Percentiles rank a stretch among this genome's conserved stretches.
phyloP scores from a whole-genome alignment of 2,797 vertebrate genomes.

The Sciurus vulgaris region DNA sequence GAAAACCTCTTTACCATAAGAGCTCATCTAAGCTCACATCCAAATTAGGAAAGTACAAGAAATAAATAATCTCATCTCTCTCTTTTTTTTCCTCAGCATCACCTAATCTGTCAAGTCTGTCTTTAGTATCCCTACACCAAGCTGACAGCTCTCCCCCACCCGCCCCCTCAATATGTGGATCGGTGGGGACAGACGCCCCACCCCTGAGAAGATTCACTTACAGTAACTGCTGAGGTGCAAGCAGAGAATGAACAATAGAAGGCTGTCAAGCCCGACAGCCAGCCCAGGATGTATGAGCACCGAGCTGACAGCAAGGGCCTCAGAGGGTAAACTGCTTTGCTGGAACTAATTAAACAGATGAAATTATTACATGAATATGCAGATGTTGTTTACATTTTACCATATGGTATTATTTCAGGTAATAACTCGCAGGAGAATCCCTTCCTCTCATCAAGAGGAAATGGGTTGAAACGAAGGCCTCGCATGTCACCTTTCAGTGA shows the following conservation, averaged over 20 bases:
- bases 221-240: slow-evolving; percentile 91
- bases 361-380: slow-evolving; percentile 99
- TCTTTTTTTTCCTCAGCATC: slow-evolving; percentile 43
- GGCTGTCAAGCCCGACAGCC: slow-evolving; percentile 95
- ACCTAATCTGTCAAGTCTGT: slow-evolving; percentile 90
- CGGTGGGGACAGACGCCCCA: slow-evolving; percentile 87
- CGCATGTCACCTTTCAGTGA: slow-evolving; percentile 92
- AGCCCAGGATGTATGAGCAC: slow-evolving; percentile 94
- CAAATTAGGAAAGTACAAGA: slow-evolving; percentile 45
- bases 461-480: slow-evolving; percentile 92
- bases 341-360: slow-evolving; percentile 99
- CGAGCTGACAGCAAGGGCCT: slow-evolving; percentile 96
- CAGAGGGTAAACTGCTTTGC: slow-evolving; percentile 99
- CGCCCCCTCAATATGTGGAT: slow-evolving; percentile 83
- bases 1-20: slow-evolving; percentile 39
- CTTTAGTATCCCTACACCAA: slow-evolving; percentile 86
- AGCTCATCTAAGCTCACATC: slow-evolving; percentile 46
- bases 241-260: slow-evolving; percentile 94
- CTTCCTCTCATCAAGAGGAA: slow-evolving; percentile 95
- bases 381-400: slow-evolving; percentile 99
- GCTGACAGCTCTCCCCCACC: slow-evolving; percentile 85
- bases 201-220: slow-evolving; percentile 93
- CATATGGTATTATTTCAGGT: slow-evolving; percentile 99
- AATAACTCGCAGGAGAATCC: slow-evolving; percentile 96
- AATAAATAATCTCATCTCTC: slow-evolving; percentile 37